Base-by-base conservation (phyloP, 2,113 vertebrate genomes). In the Polyodon spathula region DNA sequence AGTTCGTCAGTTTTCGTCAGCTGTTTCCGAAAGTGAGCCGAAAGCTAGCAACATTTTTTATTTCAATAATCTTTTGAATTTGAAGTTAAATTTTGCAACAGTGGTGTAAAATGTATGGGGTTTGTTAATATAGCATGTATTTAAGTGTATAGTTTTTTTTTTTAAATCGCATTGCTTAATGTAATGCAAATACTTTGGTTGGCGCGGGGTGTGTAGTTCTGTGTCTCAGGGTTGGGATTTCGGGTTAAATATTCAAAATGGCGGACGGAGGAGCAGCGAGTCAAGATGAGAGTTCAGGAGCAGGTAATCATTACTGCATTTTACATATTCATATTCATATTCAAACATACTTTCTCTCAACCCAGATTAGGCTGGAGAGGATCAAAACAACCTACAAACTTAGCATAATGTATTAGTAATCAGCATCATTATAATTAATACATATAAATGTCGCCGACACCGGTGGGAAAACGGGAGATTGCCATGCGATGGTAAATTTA, bases 321-420 rank as follows among this genome's bases (percentile, higher is more conserved):
- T 95, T 95, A 95, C 93, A 96, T 96, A 95, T 96, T 96, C 92
- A 96, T 95, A 96, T 92, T 95, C 90, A 89, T 94, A 94, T 93
- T 88, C 86, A 87, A 87, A 86, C 82, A 64, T 77, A 73, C 68
- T 73, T 78, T 84, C 83, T 82, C 78, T 51, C 74, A 67, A 76
- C 67, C 67, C 79, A 61, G 66, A 68, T 61, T 65, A 71, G 67
- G 66, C 61, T 62, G 52, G n/a, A n/a, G 41, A 56, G 59, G 55
- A 60, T 56, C 65, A 70, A 66, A 76, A 51, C 61, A 66, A 56
- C n/a, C n/a, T n/a, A n/a, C 66, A 62, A 63, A 64, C 75, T 76
- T 73, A 71, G 66, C 77, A 72, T 80, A 82, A 75, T 76, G 68
- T 83, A 80, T 72, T 70, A 77, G 66, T 76, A 70, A 71, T 66